phyloP scores from a whole-genome alignment of 92 coral and sea anemone species.

The Diadumene lineata region DNA sequence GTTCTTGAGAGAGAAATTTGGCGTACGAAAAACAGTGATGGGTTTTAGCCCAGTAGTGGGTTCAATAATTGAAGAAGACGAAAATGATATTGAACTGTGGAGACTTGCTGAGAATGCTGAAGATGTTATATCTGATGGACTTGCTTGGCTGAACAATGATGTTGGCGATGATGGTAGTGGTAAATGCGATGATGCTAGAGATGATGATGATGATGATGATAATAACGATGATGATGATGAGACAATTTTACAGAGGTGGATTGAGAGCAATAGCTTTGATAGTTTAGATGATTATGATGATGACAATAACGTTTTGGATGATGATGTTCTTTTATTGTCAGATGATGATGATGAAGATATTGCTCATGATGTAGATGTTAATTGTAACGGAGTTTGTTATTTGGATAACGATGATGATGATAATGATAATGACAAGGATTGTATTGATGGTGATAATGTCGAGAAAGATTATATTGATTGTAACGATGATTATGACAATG shows the following conservation, averaged over 20 bases:
- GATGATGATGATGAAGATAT: slow-evolving; percentile 1
- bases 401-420: background rate
- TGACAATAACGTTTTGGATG: too few species aligned
- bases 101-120: slow-evolving; percentile 35
- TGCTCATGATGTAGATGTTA: background rate
- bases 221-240: slow-evolving; percentile 8
- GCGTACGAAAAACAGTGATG: slow-evolving; percentile 36
- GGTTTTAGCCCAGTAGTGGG: slow-evolving; percentile 29
- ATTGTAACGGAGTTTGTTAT: background rate
- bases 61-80: slow-evolving; percentile 35
- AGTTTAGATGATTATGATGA: too few species aligned
- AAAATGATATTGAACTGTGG: slow-evolving; percentile 29
- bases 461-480: background rate
- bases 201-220: slow-evolving; percentile 1
- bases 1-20: slow-evolving; percentile 28
- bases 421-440: background rate
- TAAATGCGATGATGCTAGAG: slow-evolving; percentile 4
- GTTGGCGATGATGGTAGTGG: background rate
- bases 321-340: too few species aligned
- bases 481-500: background rate
- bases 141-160: slow-evolving; percentile 17
- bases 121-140: slow-evolving; percentile 21
- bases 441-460: background rate
- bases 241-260: slow-evolving; percentile 22
- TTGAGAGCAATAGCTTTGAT: slow-evolving; percentile 15